Base-by-base conservation (phyloP, 1,140 invertebrate species). In the Neodiprion pinetum region DNA sequence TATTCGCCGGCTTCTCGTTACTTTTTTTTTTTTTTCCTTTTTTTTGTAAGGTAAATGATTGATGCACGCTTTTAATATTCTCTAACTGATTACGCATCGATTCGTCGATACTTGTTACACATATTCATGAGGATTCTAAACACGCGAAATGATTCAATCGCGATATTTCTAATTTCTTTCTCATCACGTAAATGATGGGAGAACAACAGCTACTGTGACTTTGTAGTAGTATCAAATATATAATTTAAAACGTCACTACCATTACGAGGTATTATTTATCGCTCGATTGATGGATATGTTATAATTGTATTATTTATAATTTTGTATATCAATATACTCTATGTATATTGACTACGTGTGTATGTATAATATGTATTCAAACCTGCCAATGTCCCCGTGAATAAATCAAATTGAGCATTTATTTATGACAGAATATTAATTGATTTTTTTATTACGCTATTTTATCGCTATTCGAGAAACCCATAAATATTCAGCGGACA, bases 211-310 rank as follows among this genome's bases (percentile, higher is more conserved):
- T 40, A 40, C 53, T 61, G 53, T 61, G 53, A 61, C 53, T 61
- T 61, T 61, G 53, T 61, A 67, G 68, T 77, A 78, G 78, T 82
- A 81, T 84, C 82, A 83, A 82, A 83, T 84, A 80, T 83, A 83
- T 71, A 79, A 72, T 74, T 77, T 75, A 75, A 40, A 61, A 61
- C 7, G 53, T 61, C 53, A 61, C 53, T 61, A 61, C n/a, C 11
- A 61, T 61, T 61, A 61, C n/a, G 11, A 61, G 53, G 9, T 61
- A 40, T 40, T 1, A 40, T 61, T 12, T 61, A 61, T 61, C 53
- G 53, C n/a, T 61, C 11, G 5, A 61, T 61, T 17, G 53, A 61
- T 61, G 53, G 53, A 61, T 61, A 61, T 61, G 53, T 61, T 61
- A 61, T 17, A 61, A 14, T 5, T 12, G 53, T 61, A 61, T 40